Evolutionary conservation across 2,113 vertebrate genomes (phyloP).

Genomic region (Mesoclemmys tuberculata): DNA sequence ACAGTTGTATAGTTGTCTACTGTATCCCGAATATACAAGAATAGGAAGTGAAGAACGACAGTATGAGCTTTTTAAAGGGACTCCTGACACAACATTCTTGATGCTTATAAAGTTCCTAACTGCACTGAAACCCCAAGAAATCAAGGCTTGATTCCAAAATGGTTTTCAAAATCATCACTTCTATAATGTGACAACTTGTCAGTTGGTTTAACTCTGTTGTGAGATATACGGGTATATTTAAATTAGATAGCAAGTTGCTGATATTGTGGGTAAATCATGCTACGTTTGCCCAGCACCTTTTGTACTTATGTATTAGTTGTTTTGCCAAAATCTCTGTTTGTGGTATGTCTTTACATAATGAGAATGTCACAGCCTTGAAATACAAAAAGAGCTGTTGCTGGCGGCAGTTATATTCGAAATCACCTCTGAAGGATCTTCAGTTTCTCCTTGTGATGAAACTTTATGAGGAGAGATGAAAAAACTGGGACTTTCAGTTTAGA

Average conservation of each 20-base stretch:
- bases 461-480: background rate
- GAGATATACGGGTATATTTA: background rate
- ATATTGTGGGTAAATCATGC: background rate
- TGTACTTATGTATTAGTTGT: background rate
- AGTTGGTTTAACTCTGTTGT: background rate
- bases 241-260: background rate
- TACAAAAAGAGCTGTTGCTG: background rate
- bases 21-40: no score
- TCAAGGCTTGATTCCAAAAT: background rate
- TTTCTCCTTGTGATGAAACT: background rate
- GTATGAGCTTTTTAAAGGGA: background rate
- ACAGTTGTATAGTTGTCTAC: no score
- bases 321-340: background rate
- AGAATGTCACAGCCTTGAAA: background rate
- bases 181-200: background rate
- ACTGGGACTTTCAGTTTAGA: no score
- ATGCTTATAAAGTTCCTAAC: no score
- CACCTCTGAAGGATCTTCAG: background rate
- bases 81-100: no score
- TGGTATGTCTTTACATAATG: background rate
- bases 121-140: no score
- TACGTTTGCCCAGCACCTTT: background rate
- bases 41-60: background rate
- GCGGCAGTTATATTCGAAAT: background rate
- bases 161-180: background rate